phyloP scores from a whole-genome alignment of 2,797 vertebrate genomes.

The Halcyon badia region DNA sequence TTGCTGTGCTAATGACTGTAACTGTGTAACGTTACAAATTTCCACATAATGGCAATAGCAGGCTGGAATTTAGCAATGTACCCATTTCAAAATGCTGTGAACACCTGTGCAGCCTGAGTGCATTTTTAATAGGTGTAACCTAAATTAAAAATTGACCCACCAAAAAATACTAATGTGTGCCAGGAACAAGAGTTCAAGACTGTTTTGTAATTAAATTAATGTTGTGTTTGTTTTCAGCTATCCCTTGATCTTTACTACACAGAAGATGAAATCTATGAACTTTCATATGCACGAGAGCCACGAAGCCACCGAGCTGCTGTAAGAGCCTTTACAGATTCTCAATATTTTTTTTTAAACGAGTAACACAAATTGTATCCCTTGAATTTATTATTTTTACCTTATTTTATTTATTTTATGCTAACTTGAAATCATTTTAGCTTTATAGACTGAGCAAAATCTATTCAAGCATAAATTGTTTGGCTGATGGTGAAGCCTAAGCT shows the following conservation, averaged over 20 bases:
- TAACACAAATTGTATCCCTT: neutral
- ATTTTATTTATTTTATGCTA: neutral
- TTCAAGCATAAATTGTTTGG: neutral
- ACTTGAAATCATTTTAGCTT: neutral
- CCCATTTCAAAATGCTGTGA: neutral
- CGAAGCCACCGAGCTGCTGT: slow-evolving; percentile 91
- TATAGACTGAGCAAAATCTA: neutral
- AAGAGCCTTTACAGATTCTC: slow-evolving; percentile 62
- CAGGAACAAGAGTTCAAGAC: neutral
- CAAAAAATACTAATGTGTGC: neutral
- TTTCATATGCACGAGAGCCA: slow-evolving; percentile 94
- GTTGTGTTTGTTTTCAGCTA: slow-evolving; percentile 82
- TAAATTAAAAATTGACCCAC: neutral
- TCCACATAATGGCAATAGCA: neutral
- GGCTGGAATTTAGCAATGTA: neutral
- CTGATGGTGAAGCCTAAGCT: neutral
- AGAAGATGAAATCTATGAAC: slow-evolving; percentile 96
- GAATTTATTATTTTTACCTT: neutral
- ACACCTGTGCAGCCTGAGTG: neutral
- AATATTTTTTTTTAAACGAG: neutral
- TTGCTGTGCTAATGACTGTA: neutral
- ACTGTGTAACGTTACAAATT: neutral
- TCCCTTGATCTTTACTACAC: slow-evolving; percentile 97
- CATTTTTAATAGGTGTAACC: neutral
- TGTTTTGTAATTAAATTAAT: slow-evolving; percentile 3